Percentiles rank a stretch among this genome's conserved stretches.
Conservation (phyloP, 2,888 invertebrate genomes). For the Lasius fuliginosus region DNA sequence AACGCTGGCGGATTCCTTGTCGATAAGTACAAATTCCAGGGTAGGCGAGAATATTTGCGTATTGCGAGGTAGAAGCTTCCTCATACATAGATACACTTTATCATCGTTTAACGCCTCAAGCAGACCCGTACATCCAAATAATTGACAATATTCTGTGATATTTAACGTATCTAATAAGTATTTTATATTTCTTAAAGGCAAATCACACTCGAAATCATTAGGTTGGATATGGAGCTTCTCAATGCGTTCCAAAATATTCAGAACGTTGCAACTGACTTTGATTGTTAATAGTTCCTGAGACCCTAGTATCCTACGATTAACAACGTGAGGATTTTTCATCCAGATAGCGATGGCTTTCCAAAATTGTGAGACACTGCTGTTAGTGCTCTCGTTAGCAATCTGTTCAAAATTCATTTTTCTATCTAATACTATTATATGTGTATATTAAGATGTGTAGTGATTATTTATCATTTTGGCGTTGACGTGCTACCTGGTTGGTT, state of each 20-base stretch:
- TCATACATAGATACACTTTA: slow-evolving; percentile 84
- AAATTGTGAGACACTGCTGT: slow-evolving; percentile 86
- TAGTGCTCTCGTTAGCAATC: slow-evolving; percentile 73
- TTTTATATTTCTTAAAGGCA: neutral
- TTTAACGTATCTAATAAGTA: slow-evolving; percentile 80
- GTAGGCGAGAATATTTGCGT: slow-evolving; percentile 85
- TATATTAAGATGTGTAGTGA: neutral
- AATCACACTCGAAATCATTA: neutral
- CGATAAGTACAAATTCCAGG: slow-evolving; percentile 81
- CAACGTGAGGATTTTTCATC: slow-evolving; percentile 90
- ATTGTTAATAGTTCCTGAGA: slow-evolving; percentile 73
- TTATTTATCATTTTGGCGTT: slow-evolving; percentile 28
- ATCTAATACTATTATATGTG: neutral
- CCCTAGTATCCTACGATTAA: slow-evolving; percentile 91
- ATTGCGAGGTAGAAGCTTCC: slow-evolving; percentile 86
- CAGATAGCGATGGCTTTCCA: slow-evolving; percentile 90
- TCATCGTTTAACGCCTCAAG: slow-evolving; percentile 70
- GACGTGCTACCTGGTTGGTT: slow-evolving; percentile 21
- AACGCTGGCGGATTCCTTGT: slow-evolving; percentile 85
- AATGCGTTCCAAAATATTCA: slow-evolving; percentile 77
- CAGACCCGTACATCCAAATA: slow-evolving; percentile 64
- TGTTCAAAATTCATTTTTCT: slow-evolving; percentile 73
- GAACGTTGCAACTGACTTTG: slow-evolving; percentile 78
- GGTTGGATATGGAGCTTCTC: neutral
- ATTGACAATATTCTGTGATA: slow-evolving; percentile 79